Conservation (phyloP, 2,888 invertebrate species). For the Bembecia ichneumoniformis region DNA sequence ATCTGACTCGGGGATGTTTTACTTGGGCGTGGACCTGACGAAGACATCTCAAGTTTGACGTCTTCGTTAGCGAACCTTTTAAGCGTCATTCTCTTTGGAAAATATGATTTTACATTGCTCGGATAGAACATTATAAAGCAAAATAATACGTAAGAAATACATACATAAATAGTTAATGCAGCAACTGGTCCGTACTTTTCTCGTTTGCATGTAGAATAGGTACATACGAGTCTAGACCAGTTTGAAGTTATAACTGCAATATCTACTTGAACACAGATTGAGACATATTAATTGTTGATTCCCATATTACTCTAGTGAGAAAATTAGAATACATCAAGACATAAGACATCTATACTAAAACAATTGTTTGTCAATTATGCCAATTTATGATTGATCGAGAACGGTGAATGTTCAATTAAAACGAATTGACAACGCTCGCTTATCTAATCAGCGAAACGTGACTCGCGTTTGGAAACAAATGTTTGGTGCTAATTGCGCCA, state of each 20-base stretch:
- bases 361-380: background rate
- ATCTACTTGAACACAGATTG: background rate
- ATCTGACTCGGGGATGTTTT: background rate
- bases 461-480: constrained; percentile 11
- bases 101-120: background rate
- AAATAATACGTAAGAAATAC: background rate
- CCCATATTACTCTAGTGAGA: background rate
- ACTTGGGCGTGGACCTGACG: background rate
- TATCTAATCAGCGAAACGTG: constrained; percentile 13
- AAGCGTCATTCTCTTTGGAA: constrained; percentile 12
- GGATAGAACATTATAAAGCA: background rate
- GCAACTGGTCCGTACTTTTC: background rate
- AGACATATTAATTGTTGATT: background rate
- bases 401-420: constrained; percentile 1
- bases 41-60: constrained; percentile 5
- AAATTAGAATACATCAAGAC: background rate
- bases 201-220: constrained; percentile 6
- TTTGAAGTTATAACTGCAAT: constrained; percentile 9
- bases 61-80: constrained; percentile 31
- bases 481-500: constrained; percentile 26
- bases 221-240: constrained; percentile 11
- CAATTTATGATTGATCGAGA: constrained; percentile 1
- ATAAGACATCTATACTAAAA: background rate
- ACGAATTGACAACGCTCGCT: background rate
- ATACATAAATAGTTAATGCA: background rate